Evolutionary conservation across 2,797 vertebrate species (phyloP).

Genomic region (Lemur catta): DNA sequence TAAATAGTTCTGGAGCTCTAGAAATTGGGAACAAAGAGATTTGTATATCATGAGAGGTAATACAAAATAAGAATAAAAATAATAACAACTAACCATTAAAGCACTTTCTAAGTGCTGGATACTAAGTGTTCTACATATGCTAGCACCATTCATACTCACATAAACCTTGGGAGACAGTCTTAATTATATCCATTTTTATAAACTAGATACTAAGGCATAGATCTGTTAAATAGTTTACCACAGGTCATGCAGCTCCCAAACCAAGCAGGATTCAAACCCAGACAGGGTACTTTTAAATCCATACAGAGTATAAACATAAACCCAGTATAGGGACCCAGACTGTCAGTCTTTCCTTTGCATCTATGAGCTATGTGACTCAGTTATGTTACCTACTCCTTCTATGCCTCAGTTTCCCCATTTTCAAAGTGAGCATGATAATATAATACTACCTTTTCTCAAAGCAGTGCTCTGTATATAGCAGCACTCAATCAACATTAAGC

Average conservation of each 20-base stretch:
- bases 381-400: neutral
- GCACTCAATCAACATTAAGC: neutral
- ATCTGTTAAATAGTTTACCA: neutral
- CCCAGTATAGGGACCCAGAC: neutral
- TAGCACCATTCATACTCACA: neutral
- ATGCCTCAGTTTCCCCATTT: neutral
- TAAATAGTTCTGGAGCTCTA: neutral
- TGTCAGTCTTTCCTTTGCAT: neutral
- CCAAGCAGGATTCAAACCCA: constrained; percentile 27
- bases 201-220: neutral
- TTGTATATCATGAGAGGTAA: neutral
- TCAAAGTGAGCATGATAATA: constrained; percentile 35
- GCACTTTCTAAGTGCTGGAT: neutral
- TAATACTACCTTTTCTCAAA: neutral
- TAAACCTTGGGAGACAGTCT: neutral
- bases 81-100: neutral
- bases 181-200: neutral
- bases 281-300: constrained; percentile 61
- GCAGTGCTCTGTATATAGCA: neutral
- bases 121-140: neutral
- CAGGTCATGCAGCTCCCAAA: neutral
- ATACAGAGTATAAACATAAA: neutral
- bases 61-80: neutral
- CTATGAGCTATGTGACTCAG: neutral
- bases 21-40: neutral